These are phyloP conservation scores for Gobio gobio DNA, from an alignment of 2,113 vertebrate species.

Conservation along the genomic window DNA sequence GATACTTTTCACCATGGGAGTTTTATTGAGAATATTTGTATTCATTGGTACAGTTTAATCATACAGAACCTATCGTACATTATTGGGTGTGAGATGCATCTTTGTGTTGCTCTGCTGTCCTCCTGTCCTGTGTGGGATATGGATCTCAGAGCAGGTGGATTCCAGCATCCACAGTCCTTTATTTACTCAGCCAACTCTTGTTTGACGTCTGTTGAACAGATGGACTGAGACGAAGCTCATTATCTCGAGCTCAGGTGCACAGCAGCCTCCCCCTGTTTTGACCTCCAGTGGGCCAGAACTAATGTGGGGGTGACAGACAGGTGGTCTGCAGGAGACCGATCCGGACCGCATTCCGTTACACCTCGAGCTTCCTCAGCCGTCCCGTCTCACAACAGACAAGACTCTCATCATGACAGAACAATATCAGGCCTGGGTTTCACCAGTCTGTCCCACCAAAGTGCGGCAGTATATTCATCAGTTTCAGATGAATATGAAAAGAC, in stretches of 20 bases:
- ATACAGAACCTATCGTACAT: not conserved
- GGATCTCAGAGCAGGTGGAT: conserved; percentile 55
- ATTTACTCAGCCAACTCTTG: conserved; percentile 74
- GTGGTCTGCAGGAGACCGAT: conserved; percentile 57
- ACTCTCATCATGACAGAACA: not conserved
- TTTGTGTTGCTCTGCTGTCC: conserved; percentile 20
- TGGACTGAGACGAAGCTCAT: conserved; percentile 75
- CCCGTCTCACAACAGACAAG: not conserved
- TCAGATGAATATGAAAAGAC: not conserved
- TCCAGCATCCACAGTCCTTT: conserved; percentile 66
- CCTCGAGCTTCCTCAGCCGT: not conserved
- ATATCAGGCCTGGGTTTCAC: not conserved
- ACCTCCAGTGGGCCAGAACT: conserved; percentile 71
- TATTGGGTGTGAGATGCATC: not conserved
- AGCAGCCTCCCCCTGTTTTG: conserved; percentile 67
- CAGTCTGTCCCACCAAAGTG: not conserved
- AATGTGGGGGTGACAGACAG: conserved; percentile 67
- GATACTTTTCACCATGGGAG: not conserved
- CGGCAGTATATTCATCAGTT: not conserved
- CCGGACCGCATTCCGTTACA: not conserved
- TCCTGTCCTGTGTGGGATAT: conserved; percentile 26
- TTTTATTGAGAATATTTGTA: not conserved
- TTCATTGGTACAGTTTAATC: not conserved
- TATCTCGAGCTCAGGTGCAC: conserved; percentile 66
- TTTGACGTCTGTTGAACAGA: conserved; percentile 73